Evolutionary conservation across 2,113 vertebrate species (phyloP).

Genomic region (human (Homo sapiens)): DNA sequence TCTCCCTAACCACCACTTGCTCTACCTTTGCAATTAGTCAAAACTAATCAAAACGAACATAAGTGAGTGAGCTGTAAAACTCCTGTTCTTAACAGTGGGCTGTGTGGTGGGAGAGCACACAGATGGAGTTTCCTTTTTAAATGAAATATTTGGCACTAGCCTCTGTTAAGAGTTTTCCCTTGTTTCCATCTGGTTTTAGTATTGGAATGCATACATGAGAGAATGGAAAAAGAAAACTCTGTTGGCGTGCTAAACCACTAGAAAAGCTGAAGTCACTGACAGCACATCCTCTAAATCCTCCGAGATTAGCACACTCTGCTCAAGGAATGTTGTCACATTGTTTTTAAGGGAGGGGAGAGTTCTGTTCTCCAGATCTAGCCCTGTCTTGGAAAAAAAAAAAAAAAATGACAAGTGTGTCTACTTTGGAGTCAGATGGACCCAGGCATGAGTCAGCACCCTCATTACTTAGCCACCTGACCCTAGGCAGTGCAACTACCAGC

Average conservation of each 20-base stretch:
- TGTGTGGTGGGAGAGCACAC: conserved; percentile 64
- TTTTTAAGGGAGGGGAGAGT: conserved; percentile 19
- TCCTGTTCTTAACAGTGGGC: conserved; percentile 33
- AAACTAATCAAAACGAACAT: conserved; percentile 19
- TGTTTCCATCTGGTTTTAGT: conserved; percentile 74
- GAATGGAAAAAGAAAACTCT: conserved; percentile 72
- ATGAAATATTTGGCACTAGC: conserved; percentile 72
- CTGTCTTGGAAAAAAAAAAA: neutral
- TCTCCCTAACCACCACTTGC: neutral
- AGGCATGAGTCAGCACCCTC: neutral
- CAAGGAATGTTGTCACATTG: conserved; percentile 11
- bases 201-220: conserved; percentile 57
- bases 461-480: too few relatives aligned
- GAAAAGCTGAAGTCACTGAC: conserved; percentile 43
- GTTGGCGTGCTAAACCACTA: conserved; percentile 65
- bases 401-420: neutral
- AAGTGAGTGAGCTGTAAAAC: conserved; percentile 56
- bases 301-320: conserved; percentile 12
- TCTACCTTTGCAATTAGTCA: conserved; percentile 64
- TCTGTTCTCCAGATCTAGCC: neutral
- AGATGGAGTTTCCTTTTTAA: conserved; percentile 79
- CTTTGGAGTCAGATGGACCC: neutral
- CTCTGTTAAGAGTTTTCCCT: conserved; percentile 73
- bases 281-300: conserved; percentile 22
- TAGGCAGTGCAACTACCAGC: too few relatives aligned